phyloP scores from a whole-genome alignment of 1,140 invertebrate species.

The Orussus abietinus region DNA sequence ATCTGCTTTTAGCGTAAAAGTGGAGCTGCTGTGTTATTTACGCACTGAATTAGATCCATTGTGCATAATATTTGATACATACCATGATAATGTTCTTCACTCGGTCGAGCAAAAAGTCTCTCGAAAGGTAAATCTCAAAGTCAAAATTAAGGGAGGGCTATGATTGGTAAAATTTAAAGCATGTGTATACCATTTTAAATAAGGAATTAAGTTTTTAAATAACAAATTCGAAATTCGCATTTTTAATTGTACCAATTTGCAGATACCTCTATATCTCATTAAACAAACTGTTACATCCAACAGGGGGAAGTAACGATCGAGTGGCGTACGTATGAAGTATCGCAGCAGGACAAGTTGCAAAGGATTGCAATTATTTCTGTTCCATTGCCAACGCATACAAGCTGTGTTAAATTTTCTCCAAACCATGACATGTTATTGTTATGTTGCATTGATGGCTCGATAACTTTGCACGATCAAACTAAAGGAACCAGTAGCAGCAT shows the following conservation, averaged over 20 bases:
- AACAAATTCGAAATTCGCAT: constrained; percentile 1
- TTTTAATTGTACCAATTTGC: too few relatives aligned
- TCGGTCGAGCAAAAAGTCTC: constrained; percentile 75
- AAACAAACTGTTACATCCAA: constrained; percentile 18
- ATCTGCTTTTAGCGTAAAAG: constrained; percentile 53
- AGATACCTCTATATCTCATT: neutral
- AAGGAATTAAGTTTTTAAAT: constrained; percentile 1
- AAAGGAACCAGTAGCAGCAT: constrained; percentile 61
- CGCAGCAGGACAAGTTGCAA: constrained; percentile 62
- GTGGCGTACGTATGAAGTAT: constrained; percentile 68
- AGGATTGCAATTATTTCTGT: constrained; percentile 66
- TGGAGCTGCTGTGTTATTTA: constrained; percentile 61
- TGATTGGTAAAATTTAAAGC: constrained; percentile 1
- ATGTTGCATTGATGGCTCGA: constrained; percentile 72
- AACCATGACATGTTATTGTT: constrained; percentile 69
- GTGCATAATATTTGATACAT: constrained; percentile 63
- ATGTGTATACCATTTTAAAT: neutral
- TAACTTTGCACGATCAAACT: constrained; percentile 68
- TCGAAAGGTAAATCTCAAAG: constrained; percentile 59
- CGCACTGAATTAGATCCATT: constrained; percentile 70
- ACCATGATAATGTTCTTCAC: constrained; percentile 65
- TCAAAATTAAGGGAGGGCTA: too few relatives aligned
- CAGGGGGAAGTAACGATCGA: constrained; percentile 73
- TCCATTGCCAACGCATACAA: constrained; percentile 67
- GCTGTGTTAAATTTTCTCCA: constrained; percentile 64